Evolutionary conservation across 2,797 vertebrate species (phyloP).

Genomic region (Sebastolobus altivelis): DNA sequence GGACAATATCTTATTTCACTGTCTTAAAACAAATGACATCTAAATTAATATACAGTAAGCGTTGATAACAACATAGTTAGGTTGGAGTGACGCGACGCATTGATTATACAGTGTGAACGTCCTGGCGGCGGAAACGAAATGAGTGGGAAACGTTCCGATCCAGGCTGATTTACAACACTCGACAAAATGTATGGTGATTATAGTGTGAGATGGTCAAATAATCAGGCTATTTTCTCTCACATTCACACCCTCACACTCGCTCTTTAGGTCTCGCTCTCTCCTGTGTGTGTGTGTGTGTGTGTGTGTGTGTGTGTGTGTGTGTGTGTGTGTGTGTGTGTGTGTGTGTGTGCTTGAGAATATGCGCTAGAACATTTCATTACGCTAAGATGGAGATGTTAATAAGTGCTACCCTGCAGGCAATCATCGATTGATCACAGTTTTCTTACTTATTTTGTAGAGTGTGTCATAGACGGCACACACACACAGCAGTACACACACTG

Average conservation of each 20-base stretch:
- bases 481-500: not conserved
- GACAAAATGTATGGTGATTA: slow-evolving; percentile 52
- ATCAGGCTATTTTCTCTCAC: slow-evolving; percentile 39
- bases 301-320: not conserved
- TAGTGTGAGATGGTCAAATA: slow-evolving; percentile 56
- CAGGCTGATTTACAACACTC: slow-evolving; percentile 37
- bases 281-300: not conserved
- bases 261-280: slow-evolving; percentile 2
- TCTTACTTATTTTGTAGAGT: slow-evolving; percentile 35
- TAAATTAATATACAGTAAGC: slow-evolving; percentile 29
- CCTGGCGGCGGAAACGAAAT: slow-evolving; percentile 25
- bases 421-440: slow-evolving; percentile 67
- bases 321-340: not conserved
- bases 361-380: slow-evolving; percentile 50
- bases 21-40: slow-evolving; percentile 20
- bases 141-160: slow-evolving; percentile 42
- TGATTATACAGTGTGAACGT: slow-evolving; percentile 35
- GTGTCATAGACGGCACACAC: slow-evolving; percentile 23
- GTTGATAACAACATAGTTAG: slow-evolving; percentile 36
- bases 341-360: slow-evolving; percentile 15
- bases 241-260: slow-evolving; percentile 20
- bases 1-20: slow-evolving; percentile 6
- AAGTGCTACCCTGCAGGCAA: slow-evolving; percentile 49
- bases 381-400: slow-evolving; percentile 64
- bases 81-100: slow-evolving; percentile 11